Evolutionary conservation across 2,113 vertebrate species (phyloP), one percentile per base, ranked within the genome.

Genomic region (Phycodurus eques): DNA sequence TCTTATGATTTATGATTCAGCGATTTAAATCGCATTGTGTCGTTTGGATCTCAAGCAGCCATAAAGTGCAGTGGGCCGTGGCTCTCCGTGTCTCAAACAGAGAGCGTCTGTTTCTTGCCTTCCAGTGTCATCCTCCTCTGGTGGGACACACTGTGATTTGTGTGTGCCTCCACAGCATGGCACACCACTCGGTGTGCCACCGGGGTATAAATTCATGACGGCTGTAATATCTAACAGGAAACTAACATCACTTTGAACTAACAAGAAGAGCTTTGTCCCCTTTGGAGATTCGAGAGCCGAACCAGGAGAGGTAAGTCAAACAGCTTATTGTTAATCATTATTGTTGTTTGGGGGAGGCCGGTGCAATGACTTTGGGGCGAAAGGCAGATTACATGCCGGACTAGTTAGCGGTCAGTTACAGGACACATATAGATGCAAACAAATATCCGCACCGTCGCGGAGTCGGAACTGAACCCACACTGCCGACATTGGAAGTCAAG

Each of bases 121-220:
- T 54, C n/a, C 62, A 80, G 20, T 53, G 66, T 67, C 80, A 80
- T 11, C 68, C 72, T 78, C 61, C 77, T 76, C 53, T 82, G 79
- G 79, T 72, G 60, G 75, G 73, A 64, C 35, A 66, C n/a, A 72
- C 59, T 54, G 68, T 63, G 62, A n/a, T 44, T 43, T 20, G 39
- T 73, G 14, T 77, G 72, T 3, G 78, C 76, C 74, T 71, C 74
- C 67, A 71, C 51, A 74, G 79, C 64, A 71, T 72, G 76, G 70
- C 80, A 31, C 56, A 27, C 70, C 51, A 1, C 12, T 43, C 13
- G 68, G 56, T 76, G 78, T 20, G 72, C 42, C 0, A 65, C 53
- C 5, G 0, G 62, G 63, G 27, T 70, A 85, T 81, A 67, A 75
- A 76, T 63, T 62, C 57, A 57, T 62, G 46, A 46, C 27, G 5